Conservation (phyloP, 2,113 vertebrate genomes). For the Struthio camelus region DNA sequence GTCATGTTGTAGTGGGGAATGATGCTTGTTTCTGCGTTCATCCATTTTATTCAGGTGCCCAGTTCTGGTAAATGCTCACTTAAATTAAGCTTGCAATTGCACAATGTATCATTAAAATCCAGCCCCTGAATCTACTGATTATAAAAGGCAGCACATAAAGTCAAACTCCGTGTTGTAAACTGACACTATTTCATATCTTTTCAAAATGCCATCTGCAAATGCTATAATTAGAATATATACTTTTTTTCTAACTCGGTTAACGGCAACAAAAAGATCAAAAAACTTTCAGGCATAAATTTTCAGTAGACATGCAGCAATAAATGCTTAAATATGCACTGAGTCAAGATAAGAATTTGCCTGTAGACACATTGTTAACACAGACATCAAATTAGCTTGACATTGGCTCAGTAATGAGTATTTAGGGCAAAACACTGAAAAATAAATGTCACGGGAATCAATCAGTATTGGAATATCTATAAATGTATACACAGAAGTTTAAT, state of each 20-base stretch:
- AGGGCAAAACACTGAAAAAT: neutral
- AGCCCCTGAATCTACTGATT: neutral
- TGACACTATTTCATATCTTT: conserved; percentile 39
- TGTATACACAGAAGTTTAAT: neutral
- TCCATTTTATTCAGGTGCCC: neutral
- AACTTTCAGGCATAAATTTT: conserved; percentile 24
- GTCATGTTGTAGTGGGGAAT: neutral
- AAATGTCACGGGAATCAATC: neutral
- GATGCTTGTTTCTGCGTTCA: neutral
- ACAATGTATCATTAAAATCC: neutral
- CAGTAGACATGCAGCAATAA: neutral
- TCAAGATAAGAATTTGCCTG: neutral
- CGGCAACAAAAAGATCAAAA: conserved; percentile 55
- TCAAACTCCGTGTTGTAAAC: neutral
- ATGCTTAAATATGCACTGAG: neutral
- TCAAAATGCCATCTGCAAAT: conserved; percentile 61
- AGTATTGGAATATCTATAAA: neutral
- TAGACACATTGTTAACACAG: neutral
- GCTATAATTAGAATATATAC: conserved; percentile 65
- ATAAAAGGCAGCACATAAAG: neutral
- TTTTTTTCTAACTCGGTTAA: conserved; percentile 54
- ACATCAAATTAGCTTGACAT: conserved; percentile 2
- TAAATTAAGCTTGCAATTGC: neutral
- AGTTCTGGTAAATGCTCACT: neutral
- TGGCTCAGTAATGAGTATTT: conserved; percentile 16